Evolutionary conservation across 2,888 invertebrate genomes (phyloP).

Genomic region (Ceriagrion tenellum): DNA sequence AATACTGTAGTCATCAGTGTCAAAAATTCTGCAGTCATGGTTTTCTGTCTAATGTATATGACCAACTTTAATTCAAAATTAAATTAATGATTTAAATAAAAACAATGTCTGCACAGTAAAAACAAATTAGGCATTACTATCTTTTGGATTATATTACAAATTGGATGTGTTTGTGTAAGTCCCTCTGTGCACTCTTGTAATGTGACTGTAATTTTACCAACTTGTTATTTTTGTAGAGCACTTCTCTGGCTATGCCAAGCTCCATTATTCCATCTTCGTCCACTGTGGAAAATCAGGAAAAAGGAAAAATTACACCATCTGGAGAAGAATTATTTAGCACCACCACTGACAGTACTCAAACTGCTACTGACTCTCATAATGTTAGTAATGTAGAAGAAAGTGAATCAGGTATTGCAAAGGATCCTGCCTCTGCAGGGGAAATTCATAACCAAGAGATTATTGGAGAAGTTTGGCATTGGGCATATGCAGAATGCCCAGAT

Average conservation of each 20-base stretch:
- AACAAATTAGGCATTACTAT: too few relatives aligned
- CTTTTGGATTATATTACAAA: too few relatives aligned
- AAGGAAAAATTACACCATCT: neutral
- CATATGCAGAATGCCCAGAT: conserved; percentile 94
- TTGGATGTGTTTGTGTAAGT: too few relatives aligned
- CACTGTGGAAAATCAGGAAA: neutral
- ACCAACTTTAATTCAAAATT: too few relatives aligned
- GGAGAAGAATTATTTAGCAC: neutral
- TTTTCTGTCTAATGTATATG: too few relatives aligned
- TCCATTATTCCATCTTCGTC: neutral
- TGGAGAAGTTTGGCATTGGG: conserved; percentile 83
- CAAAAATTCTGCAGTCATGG: too few relatives aligned
- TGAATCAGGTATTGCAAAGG: neutral
- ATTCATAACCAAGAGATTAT: neutral
- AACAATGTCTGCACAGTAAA: too few relatives aligned
- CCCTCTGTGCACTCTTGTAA: too few relatives aligned
- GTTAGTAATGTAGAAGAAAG: neutral
- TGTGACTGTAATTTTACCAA: neutral
- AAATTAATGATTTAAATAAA: too few relatives aligned
- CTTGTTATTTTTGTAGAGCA: neutral
- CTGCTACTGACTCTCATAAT: neutral
- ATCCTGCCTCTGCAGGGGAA: neutral
- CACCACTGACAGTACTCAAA: neutral
- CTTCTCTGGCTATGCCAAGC: neutral
- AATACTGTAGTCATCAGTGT: too few relatives aligned